Evolutionary conservation across 92 coral and sea anemone genomes (phyloP).

Genomic region (Anthopleura xanthogrammica): DNA sequence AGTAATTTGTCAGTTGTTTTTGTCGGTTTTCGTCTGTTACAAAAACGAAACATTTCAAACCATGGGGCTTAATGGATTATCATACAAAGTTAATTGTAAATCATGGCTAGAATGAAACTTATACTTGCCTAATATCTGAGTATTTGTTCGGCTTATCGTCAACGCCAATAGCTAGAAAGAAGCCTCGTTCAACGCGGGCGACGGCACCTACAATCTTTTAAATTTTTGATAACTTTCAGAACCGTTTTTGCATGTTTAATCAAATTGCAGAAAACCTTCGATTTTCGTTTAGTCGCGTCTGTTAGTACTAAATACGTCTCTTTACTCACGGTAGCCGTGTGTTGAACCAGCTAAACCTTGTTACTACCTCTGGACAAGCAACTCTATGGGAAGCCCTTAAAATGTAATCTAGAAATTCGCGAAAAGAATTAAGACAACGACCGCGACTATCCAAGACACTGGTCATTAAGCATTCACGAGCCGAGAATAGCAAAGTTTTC

Average conservation of each 20-base stretch:
- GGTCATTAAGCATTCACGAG: constrained; percentile 67
- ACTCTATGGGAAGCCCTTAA: constrained; percentile 16
- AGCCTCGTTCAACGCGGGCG: constrained; percentile 31
- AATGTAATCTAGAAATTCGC: constrained; percentile 19
- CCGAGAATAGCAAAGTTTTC: neutral
- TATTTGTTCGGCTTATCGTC: constrained; percentile 28
- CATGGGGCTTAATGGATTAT: neutral
- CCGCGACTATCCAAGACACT: constrained; percentile 13
- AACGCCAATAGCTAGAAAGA: constrained; percentile 20
- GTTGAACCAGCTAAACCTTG: neutral
- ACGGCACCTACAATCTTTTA: constrained; percentile 72
- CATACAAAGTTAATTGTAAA: neutral
- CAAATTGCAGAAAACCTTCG: constrained; percentile 46
- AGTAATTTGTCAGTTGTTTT: neutral
- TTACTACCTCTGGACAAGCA: neutral
- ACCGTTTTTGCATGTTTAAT: constrained; percentile 94
- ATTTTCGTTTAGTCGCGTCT: constrained; percentile 49
- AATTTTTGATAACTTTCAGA: constrained; percentile 95
- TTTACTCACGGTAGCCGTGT: constrained; percentile 21
- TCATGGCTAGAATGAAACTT: neutral
- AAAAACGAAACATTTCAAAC: neutral
- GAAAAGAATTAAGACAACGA: neutral
- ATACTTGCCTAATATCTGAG: neutral
- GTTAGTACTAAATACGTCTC: constrained; percentile 19
- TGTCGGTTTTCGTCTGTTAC: neutral